Base-by-base conservation (phyloP, 2,113 vertebrate genomes). In the Ptyas mucosa region DNA sequence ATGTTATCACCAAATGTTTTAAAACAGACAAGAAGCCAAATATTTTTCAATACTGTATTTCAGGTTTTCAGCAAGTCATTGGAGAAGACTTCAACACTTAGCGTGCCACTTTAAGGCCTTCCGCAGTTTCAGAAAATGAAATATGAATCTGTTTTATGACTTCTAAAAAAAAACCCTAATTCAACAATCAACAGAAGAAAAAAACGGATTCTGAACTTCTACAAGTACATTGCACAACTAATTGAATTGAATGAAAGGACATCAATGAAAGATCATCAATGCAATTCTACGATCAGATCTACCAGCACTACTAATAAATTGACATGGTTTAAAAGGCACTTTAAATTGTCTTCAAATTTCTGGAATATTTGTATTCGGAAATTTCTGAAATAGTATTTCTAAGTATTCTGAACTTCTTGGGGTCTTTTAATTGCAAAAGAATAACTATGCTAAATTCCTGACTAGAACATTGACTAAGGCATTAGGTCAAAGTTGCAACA, bases 141-240 rank as follows among this genome's bases (percentile, higher is more conserved):
- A 91, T 90, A 90, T 26, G 1, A 94, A 91, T 93, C 90, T 87
- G 97, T 97, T 95, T 92, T 43, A 46, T 6, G n/a, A 61, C 89
- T 85, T 43, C 88, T 69, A 75, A 69, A 39, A 53, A 53, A 34
- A 90, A 53, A 39, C 95, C 94, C 92, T 90, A 97, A 95, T 90
- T 93, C 55, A 69, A 94, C 92, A 87, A 96, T 96, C 96, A 96
- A 95, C 94, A 96, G 81, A 95, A 95, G 89, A 86, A 96, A 89
- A 94, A 94, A 95, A n/a, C 91, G 95, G 96, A 94, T 9, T 23
- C 94, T 96, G 95, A 97, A 96, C 95, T 95, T 93, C 93, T 89
- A 90, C 94, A 93, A 90, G 93, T 88, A 15, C 93, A 92, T 95
- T 95, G 93, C 93, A 90, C 92, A 91, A 94, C 94, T 96, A 95